phyloP scores from a whole-genome alignment of 2,888 invertebrate species.

The Spodoptera littoralis region DNA sequence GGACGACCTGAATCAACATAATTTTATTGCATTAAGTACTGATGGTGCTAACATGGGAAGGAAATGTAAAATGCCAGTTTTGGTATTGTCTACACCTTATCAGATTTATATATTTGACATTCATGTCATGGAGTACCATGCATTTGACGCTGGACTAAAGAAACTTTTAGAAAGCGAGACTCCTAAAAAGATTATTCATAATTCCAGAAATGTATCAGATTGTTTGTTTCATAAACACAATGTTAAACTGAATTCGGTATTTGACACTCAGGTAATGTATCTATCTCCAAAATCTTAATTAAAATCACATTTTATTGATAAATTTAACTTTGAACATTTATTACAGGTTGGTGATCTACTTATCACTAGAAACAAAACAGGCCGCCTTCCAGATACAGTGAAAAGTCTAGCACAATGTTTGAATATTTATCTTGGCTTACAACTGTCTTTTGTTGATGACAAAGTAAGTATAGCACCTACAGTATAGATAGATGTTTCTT shows the following conservation, averaged over 20 bases:
- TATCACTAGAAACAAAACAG: constrained; percentile 80
- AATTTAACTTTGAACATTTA: constrained; percentile 2
- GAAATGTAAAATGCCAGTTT: constrained; percentile 84
- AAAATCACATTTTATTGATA: no score
- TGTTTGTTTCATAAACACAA: constrained; percentile 89
- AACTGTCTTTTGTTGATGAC: constrained; percentile 75
- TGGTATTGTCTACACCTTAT: constrained; percentile 80
- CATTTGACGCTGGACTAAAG: constrained; percentile 85
- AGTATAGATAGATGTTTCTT: no score
- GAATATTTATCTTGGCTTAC: constrained; percentile 80
- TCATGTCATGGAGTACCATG: constrained; percentile 84
- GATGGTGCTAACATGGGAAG: constrained; percentile 86
- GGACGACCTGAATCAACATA: constrained; percentile 75
- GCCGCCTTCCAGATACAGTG: constrained; percentile 74
- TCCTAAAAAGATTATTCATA: constrained; percentile 89
- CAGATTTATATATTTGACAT: constrained; percentile 86
- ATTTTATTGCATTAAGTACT: constrained; percentile 77
- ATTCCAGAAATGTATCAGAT: constrained; percentile 88
- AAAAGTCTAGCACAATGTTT: constrained; percentile 81
- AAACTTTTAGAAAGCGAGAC: constrained; percentile 79
- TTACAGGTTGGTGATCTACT: constrained; percentile 86
- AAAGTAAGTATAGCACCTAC: constrained; percentile 68
- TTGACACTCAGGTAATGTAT: constrained; percentile 88
- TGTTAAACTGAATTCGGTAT: constrained; percentile 87
- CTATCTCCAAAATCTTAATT: no score